A percentile compares a stretch with the other conserved stretches of the same genome.
phyloP scores from a whole-genome alignment of 2,113 vertebrate genomes.

The Eulemur rufifrons region DNA sequence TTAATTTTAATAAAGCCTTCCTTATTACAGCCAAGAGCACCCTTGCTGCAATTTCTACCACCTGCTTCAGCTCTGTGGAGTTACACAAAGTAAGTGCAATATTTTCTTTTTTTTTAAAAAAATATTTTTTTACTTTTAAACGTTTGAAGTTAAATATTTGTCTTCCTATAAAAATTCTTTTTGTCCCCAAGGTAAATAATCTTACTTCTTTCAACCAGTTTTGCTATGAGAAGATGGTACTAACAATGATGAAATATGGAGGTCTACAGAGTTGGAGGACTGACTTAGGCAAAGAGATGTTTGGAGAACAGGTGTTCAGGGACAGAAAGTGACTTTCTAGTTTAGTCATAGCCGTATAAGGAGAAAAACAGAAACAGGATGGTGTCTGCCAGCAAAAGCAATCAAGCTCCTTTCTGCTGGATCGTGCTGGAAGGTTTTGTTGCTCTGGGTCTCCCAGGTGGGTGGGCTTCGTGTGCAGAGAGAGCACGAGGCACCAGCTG shows the following conservation, averaged over 20 bases:
- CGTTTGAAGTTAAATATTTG: neutral
- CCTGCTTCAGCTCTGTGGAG: neutral
- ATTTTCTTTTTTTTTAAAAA: conserved; percentile 9
- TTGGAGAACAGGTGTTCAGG: neutral
- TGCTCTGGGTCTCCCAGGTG: neutral
- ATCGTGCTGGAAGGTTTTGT: neutral
- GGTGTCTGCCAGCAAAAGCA: neutral
- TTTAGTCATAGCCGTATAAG: neutral
- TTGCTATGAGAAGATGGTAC: neutral
- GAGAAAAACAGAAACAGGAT: neutral
- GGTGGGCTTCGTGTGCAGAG: neutral
- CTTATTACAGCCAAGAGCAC: neutral
- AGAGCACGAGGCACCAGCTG: neutral
- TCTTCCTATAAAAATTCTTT: neutral
- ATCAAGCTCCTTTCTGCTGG: neutral
- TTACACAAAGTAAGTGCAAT: neutral
- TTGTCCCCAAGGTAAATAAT: neutral
- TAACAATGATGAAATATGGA: neutral
- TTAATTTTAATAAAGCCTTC: neutral
- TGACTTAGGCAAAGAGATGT: neutral
- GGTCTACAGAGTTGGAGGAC: neutral
- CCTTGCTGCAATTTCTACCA: neutral
- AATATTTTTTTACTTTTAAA: neutral
- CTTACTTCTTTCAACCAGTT: neutral
- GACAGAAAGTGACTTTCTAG: neutral